Conservation (phyloP, 2,113 vertebrate genomes). For the Megaptera novaeangliae region DNA sequence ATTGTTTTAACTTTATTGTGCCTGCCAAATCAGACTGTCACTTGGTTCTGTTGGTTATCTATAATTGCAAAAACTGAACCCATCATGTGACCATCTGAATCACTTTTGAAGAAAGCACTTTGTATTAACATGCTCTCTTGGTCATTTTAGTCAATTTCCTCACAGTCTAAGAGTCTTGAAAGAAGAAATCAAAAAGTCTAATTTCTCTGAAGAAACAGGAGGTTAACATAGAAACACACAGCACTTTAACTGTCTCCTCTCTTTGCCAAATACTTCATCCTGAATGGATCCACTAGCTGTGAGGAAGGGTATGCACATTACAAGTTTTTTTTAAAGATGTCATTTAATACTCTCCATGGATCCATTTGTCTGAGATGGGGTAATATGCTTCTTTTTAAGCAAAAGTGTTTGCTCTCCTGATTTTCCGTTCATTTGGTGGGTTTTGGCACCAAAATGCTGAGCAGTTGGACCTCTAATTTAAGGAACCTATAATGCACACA, state of each 20-base stretch:
- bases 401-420: background rate
- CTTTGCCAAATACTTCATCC: background rate
- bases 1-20: background rate
- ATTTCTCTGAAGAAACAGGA: conserved; percentile 3
- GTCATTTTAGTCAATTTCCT: background rate
- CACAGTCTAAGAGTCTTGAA: background rate
- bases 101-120: background rate
- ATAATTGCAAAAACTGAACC: background rate
- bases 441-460: background rate
- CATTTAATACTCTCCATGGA: background rate
- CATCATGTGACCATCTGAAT: background rate
- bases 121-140: background rate
- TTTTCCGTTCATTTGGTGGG: background rate
- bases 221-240: background rate
- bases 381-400: background rate
- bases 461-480: background rate
- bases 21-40: background rate
- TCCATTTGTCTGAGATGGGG: background rate
- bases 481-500: background rate
- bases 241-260: background rate
- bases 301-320: background rate
- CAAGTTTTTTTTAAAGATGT: background rate
- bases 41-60: background rate
- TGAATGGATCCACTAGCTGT: background rate
- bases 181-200: background rate